Evolutionary conservation across 2,888 invertebrate genomes (phyloP).

Genomic region (Prosapia bicincta): DNA sequence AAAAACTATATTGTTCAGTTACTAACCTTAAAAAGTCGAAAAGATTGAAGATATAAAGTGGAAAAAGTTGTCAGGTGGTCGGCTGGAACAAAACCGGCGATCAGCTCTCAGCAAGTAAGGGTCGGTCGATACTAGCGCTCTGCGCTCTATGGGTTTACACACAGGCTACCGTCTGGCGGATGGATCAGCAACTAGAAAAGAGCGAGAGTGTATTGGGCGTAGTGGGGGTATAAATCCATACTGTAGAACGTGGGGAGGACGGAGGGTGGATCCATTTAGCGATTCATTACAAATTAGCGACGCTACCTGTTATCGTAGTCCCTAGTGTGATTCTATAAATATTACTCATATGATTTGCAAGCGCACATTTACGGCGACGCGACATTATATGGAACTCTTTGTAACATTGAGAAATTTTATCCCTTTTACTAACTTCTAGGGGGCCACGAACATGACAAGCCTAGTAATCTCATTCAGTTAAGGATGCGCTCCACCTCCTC

Average conservation of each 20-base stretch:
- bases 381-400: not conserved
- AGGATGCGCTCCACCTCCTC: not conserved
- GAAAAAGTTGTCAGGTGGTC: not conserved
- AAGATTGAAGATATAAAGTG: not conserved
- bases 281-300: not conserved
- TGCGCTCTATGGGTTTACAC: constrained; percentile 13
- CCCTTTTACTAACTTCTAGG: not conserved
- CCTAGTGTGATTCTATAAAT: not conserved
- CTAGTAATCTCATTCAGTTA: not conserved
- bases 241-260: not conserved
- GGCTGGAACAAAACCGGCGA: not conserved
- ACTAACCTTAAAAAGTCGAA: not conserved
- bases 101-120: constrained; percentile 5
- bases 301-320: not conserved
- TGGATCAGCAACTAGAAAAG: not conserved
- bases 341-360: not conserved
- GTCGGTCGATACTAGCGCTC: constrained; percentile 25
- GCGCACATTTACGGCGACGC: not conserved
- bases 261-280: not conserved
- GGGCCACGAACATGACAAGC: not conserved
- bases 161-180: constrained; percentile 7
- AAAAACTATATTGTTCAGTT: not conserved
- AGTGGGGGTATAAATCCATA: constrained; percentile 24
- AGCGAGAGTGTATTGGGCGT: constrained; percentile 13
- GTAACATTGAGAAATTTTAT: not conserved